Base-by-base conservation (phyloP, 2,797 vertebrate genomes). In the Ptychadena robeensis region DNA sequence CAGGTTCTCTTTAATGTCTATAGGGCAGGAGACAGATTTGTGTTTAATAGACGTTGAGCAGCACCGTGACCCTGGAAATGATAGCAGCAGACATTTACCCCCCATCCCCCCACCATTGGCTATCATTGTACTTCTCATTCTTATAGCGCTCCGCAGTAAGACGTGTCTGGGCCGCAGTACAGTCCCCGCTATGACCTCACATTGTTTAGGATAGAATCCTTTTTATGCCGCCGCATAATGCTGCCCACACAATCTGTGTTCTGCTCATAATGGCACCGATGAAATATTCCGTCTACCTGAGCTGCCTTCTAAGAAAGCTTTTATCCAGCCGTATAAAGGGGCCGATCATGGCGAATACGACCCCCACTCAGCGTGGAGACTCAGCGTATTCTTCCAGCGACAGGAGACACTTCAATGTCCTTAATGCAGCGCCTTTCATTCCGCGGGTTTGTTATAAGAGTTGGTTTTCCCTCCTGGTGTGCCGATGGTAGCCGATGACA, bases 171-270 rank as follows among this genome's bases (percentile, higher is more conserved):
- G 22, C 18, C 37, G n/a, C 4, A n/a, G 22, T 6, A 73, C 59
- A 31, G 35, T 65, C 53, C n/a, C 25, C 14, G 18, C 64, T 69
- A 48, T 1, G 53, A 67, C 71, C 40, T 12, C 44, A 14, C 66
- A 57, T 73, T 74, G 61, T 73, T 53, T 63, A 28, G 63, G 70
- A 28, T 25, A 65, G 18, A 35, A 44, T 64, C 35, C n/a, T 72
- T 70, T 82, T 82, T 63, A 63, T 70, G 57, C 44, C 25, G 14
- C 64, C 18, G 31, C 75, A 61, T 82, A 69, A 59, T 68, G 63
- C 32, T 34, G 34, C 2, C n/a, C 9, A 66, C 32, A 79, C n/a
- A 34, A 67, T 38, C 65, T n/a, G 44, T 40, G 66, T 70, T 34
- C 35, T 11, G 30, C 77, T 69, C 53, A 27, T 78, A 72, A 64